phyloP scores from a whole-genome alignment of 2,888 invertebrate genomes.

The Melanostoma scalare region DNA sequence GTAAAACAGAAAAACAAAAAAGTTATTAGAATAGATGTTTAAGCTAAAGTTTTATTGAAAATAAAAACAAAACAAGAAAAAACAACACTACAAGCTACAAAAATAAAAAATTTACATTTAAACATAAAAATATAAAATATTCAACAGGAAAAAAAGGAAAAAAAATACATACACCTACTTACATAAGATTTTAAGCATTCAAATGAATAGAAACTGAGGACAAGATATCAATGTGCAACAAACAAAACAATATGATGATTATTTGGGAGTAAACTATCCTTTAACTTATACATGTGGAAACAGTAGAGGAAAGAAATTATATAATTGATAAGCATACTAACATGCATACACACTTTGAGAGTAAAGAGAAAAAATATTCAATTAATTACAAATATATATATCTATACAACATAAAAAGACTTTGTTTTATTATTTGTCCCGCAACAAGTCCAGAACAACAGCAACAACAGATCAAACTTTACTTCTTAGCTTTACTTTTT shows the following conservation, averaged over 20 bases:
- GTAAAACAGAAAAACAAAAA: slow-evolving; percentile 49
- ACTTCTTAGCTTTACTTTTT: slow-evolving; percentile 17
- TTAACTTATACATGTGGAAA: slow-evolving; percentile 63
- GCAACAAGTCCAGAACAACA: slow-evolving; percentile 70
- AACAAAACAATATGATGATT: slow-evolving; percentile 14
- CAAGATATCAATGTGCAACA: slow-evolving; percentile 65
- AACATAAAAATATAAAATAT: slow-evolving; percentile 42
- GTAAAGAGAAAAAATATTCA: slow-evolving; percentile 61
- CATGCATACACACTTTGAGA: slow-evolving; percentile 61
- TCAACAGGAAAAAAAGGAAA: slow-evolving; percentile 37
- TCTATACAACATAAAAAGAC: slow-evolving; percentile 72
- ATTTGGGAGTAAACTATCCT: slow-evolving; percentile 59
- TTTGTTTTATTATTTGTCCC: slow-evolving; percentile 72
- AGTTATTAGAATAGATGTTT: slow-evolving; percentile 57
- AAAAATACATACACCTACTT: slow-evolving; percentile 51
- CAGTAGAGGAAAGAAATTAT: slow-evolving; percentile 15
- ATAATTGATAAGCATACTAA: slow-evolving; percentile 52
- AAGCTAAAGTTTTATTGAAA: slow-evolving; percentile 47
- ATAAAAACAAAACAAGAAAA: slow-evolving; percentile 29
- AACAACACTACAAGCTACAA: slow-evolving; percentile 62
- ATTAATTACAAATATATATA: slow-evolving; percentile 72
- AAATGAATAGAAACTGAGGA: slow-evolving; percentile 42
- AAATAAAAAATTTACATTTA: slow-evolving; percentile 31
- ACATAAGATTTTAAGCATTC: slow-evolving; percentile 65
- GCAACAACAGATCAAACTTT: slow-evolving; percentile 62